Evolutionary conservation across 2,888 invertebrate genomes (phyloP).

Genomic region (Cyrtodaria siliqua): DNA sequence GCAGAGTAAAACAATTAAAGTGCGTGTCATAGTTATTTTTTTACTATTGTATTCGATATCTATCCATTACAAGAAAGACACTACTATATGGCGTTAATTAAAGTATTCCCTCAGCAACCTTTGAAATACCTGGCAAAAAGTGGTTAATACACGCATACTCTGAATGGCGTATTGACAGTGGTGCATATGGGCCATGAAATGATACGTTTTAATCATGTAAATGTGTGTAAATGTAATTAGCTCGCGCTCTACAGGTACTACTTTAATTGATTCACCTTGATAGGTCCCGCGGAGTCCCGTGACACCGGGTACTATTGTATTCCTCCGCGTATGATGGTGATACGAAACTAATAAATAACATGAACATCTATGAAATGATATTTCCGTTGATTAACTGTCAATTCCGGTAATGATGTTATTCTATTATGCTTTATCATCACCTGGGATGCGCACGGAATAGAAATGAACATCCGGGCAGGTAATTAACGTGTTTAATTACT

Average conservation of each 20-base stretch:
- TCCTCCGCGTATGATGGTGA: not conserved
- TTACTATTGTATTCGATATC: too few species aligned
- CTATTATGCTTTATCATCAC: not conserved
- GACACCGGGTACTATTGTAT: not conserved
- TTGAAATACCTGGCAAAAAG: constrained; percentile 7
- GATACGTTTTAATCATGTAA: constrained; percentile 10
- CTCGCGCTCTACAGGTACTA: constrained; percentile 1
- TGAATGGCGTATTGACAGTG: too few species aligned
- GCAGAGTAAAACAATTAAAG: too few species aligned
- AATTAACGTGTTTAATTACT: constrained; percentile 51
- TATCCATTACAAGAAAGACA: too few species aligned
- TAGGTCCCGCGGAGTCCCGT: not conserved
- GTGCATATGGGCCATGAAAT: not conserved
- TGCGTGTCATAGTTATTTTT: too few species aligned
- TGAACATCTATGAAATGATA: constrained; percentile 4
- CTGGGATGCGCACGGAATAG: constrained; percentile 10
- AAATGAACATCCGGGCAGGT: constrained; percentile 29
- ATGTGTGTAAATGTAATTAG: constrained; percentile 15
- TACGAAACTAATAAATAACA: constrained; percentile 7
- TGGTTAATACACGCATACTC: not conserved
- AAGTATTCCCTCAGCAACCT: constrained; percentile 8
- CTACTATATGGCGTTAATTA: too few species aligned
- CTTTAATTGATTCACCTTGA: constrained; percentile 11
- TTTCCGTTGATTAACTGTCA: constrained; percentile 19
- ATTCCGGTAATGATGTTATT: constrained; percentile 19